Evolutionary conservation across 1,140 invertebrate species (phyloP).

Genomic region (Popillia japonica): DNA sequence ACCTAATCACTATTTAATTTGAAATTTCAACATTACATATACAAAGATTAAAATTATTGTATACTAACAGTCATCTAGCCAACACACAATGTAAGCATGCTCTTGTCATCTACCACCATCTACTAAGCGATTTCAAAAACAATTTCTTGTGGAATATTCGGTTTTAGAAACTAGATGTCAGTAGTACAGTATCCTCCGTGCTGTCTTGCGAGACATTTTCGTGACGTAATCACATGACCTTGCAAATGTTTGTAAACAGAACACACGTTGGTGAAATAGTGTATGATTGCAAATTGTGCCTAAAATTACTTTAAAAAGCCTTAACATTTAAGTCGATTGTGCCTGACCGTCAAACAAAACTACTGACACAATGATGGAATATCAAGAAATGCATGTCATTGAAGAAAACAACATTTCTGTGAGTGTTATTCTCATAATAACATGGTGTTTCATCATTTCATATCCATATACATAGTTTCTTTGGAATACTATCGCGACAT

Average conservation of each 20-base stretch:
- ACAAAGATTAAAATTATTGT: no score
- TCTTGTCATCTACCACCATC: no score
- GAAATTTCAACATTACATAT: no score
- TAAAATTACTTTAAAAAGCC: constrained; percentile 39
- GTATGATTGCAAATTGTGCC: constrained; percentile 38
- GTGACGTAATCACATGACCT: constrained; percentile 52
- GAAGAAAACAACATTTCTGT: constrained; percentile 56
- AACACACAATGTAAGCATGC: no score
- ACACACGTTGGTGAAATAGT: constrained; percentile 46
- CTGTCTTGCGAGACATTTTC: neutral
- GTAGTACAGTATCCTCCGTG: neutral
- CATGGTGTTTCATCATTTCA: constrained; percentile 31
- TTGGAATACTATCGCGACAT: neutral
- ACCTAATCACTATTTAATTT: no score
- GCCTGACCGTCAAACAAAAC: constrained; percentile 28
- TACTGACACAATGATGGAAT: constrained; percentile 52
- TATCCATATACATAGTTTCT: neutral
- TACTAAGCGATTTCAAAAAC: no score
- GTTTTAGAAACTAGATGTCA: neutral
- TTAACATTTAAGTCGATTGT: constrained; percentile 23
- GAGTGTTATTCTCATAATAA: constrained; percentile 46
- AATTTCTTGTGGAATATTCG: no score
- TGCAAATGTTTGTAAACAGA: constrained; percentile 56
- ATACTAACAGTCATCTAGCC: no score
- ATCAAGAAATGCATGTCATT: constrained; percentile 57